Percentiles rank a stretch among this genome's conserved stretches.
phyloP scores from a whole-genome alignment of 2,113 vertebrate species.

The Microtus ochrogaster region DNA sequence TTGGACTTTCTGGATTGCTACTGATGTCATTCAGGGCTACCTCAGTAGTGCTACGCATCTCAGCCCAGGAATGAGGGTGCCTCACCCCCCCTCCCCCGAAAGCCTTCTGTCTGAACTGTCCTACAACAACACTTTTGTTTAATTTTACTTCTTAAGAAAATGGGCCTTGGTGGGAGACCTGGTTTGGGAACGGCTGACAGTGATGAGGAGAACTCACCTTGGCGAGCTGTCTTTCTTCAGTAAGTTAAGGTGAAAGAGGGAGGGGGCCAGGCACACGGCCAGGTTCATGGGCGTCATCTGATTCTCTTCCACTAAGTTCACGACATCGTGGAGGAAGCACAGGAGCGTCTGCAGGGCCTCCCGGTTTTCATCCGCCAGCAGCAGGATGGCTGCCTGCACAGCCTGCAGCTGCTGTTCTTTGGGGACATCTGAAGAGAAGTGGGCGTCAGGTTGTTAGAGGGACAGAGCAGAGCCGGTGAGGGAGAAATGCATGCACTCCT shows the following conservation, averaged over 20 bases:
- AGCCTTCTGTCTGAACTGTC: not conserved
- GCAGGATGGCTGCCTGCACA: slow-evolving; percentile 95
- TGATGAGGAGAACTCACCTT: slow-evolving; percentile 84
- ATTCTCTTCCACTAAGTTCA: slow-evolving; percentile 95
- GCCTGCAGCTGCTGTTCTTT: slow-evolving; percentile 96
- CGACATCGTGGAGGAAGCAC: slow-evolving; percentile 96
- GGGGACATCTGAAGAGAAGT: slow-evolving; percentile 90
- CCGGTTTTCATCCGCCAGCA: slow-evolving; percentile 97
- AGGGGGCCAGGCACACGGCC: slow-evolving; percentile 97
- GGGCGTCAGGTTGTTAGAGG: rapidly evolving
- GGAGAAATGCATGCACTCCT: rapidly evolving
- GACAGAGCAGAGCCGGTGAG: not conserved
- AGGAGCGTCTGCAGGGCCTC: slow-evolving; percentile 96
- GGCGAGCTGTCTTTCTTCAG: slow-evolving; percentile 97
- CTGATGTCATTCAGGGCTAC: not conserved
- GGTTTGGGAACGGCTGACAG: too few relatives aligned
- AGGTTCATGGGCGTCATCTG: slow-evolving; percentile 99
- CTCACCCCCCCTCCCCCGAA: not conserved
- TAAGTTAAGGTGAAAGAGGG: slow-evolving; percentile 98
- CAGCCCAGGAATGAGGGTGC: not conserved
- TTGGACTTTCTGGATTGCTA: not conserved
- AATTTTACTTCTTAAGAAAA: not conserved
- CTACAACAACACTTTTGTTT: not conserved
- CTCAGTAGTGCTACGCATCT: not conserved
- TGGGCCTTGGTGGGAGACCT: not conserved